Evolutionary conservation across 2,113 vertebrate species (phyloP), one percentile per base, ranked within the genome.

Genomic region (Solenodon paradoxus): DNA sequence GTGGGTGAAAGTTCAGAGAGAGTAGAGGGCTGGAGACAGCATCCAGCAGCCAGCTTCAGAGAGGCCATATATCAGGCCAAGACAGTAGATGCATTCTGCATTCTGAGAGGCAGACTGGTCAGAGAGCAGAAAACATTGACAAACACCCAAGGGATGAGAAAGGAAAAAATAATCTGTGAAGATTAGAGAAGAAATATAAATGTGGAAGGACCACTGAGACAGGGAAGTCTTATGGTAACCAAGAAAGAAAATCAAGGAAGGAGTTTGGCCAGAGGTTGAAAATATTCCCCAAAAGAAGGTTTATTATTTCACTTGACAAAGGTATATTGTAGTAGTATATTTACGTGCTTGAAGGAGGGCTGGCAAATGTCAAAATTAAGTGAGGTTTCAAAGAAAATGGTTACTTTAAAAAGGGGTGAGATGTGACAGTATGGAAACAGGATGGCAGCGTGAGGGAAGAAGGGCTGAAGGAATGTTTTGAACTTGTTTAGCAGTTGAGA

Each of bases 1-100:
- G 51, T 53, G 32, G 64, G 12, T 16, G 32, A 24, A 74, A 59
- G n/a, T n/a, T 49, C 0, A 9, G n/a, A 63, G 45, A 20, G 47
- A 49, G 24, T 6, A 32, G 42, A 42, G 35, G 26, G n/a, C 40
- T 16, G 13, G 51, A 59, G 45, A 61, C 0, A 1, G n/a, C 30
- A 40, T 16, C 12, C 38, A 0, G 5, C 49, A 90, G 24, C 45
- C 42, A 47, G 30, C 45, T 64, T 0, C 0, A 13, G 24, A 69
- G 61, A 82, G 32, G 45, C 68, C 28, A 8, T 35, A 13, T 22
- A 28, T 6, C 49, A 49, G 61, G 66, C 38, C 55, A 26, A 5
- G 24, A 40, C 10, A 47, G n/a, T 0, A 3, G 2, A 10, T 3
- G 20, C 24, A 12, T n/a, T n/a, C n/a, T n/a, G n/a, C n/a, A 47